A percentile compares a stretch with the other conserved stretches of the same genome.
phyloP scores from a whole-genome alignment of 2,797 vertebrate species.

The Typhlichthys subterraneus region DNA sequence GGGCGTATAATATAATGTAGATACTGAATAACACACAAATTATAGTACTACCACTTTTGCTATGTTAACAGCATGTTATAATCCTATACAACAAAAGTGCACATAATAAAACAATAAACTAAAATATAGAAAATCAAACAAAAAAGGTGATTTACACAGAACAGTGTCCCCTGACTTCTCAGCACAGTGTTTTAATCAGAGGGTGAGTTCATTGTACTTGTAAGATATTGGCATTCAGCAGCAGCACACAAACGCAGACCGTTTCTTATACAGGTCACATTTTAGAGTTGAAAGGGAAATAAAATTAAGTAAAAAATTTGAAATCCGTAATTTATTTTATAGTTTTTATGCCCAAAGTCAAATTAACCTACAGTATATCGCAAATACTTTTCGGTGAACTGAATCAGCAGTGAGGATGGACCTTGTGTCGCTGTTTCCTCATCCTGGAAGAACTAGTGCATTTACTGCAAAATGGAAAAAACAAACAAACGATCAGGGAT shows the following conservation, averaged over 20 bases:
- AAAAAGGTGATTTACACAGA: constrained; percentile 53
- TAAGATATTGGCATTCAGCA: constrained; percentile 81
- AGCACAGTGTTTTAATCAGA: constrained; percentile 27
- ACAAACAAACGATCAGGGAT: constrained; percentile 79
- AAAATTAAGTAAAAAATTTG: constrained; percentile 13
- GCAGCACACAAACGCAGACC: constrained; percentile 72
- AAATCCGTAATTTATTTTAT: constrained; percentile 35
- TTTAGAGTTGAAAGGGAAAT: constrained; percentile 14
- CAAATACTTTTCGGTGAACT: constrained; percentile 60
- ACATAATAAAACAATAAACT: constrained; percentile 80
- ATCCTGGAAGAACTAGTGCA: constrained; percentile 81
- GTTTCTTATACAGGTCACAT: constrained; percentile 50
- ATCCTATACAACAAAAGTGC: constrained; percentile 93
- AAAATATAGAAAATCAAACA: constrained; percentile 55
- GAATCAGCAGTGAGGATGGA: constrained; percentile 78
- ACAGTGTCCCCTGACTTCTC: constrained; percentile 47
- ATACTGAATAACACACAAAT: constrained; percentile 75
- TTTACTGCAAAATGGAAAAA: constrained; percentile 88
- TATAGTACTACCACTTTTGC: constrained; percentile 80
- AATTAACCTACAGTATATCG: constrained; percentile 52
- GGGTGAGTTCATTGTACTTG: constrained; percentile 75
- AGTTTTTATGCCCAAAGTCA: constrained; percentile 55
- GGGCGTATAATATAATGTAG: constrained; percentile 45
- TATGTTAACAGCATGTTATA: constrained; percentile 82
- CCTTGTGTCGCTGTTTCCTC: constrained; percentile 72